A percentile compares a stretch with the other conserved stretches of the same genome.
Evolutionary conservation across 2,888 invertebrate genomes (phyloP).

Genomic region (Nephrotoma appendiculata): DNA sequence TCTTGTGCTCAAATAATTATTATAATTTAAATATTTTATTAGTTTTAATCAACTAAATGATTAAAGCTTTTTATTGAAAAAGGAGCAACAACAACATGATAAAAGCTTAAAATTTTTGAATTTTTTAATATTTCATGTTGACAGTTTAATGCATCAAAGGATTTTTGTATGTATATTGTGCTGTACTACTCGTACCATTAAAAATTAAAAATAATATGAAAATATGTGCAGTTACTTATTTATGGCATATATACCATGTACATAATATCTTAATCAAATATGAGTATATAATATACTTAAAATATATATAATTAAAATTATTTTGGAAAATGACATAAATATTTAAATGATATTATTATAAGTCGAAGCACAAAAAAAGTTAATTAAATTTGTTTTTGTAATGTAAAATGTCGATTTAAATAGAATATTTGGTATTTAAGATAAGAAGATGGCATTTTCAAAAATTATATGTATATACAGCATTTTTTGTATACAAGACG

Average conservation of each 20-base stretch:
- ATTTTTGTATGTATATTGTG: background rate
- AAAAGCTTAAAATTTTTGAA: background rate
- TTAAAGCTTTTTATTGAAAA: background rate
- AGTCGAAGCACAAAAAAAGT: background rate
- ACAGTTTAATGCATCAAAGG: background rate
- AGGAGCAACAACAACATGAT: background rate
- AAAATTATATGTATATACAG: background rate
- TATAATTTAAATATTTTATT: background rate
- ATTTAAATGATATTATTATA: background rate
- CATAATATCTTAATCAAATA: background rate
- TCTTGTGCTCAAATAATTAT: background rate
- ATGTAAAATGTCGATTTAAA: background rate
- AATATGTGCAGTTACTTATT: background rate
- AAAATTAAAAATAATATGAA: background rate
- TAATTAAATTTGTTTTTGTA: background rate
- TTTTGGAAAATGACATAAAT: background rate
- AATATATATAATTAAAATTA: background rate
- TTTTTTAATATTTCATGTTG: background rate
- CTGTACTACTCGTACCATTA: background rate
- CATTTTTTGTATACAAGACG: background rate
- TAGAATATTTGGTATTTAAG: background rate
- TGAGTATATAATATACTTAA: background rate
- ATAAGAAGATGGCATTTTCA: background rate
- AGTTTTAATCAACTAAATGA: background rate
- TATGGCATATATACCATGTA: background rate